These are phyloP conservation scores for Seira musarum DNA, from an alignment of 2,888 invertebrate genomes.

Conservation along the genomic window DNA sequence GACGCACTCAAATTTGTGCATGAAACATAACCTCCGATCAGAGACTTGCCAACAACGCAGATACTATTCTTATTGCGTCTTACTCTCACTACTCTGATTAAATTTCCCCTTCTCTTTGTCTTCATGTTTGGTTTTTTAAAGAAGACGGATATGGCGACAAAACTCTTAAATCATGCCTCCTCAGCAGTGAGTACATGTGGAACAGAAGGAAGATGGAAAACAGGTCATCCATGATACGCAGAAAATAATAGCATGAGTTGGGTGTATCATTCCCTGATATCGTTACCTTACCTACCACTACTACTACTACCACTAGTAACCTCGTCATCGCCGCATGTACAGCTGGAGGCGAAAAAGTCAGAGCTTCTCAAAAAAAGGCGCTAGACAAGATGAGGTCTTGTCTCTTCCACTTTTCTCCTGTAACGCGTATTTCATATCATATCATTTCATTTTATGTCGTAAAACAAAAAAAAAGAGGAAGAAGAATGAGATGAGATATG, in stretches of 20 bases:
- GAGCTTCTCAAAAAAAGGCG: not conserved
- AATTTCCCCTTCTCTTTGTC: constrained; percentile 18
- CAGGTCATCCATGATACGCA: constrained; percentile 44
- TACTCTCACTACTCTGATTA: too few species aligned
- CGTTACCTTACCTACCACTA: too few species aligned
- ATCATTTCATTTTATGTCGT: not conserved
- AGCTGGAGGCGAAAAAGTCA: constrained; percentile 30
- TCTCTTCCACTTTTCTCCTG: not conserved
- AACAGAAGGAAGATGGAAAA: constrained; percentile 30
- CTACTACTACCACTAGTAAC: too few species aligned
- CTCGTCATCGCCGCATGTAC: constrained; percentile 1
- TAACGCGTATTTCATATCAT: not conserved
- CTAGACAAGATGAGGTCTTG: not conserved
- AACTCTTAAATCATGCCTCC: not conserved
- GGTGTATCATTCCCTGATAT: not conserved
- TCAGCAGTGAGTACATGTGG: not conserved
- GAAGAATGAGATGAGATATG: not conserved
- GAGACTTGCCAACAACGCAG: not conserved
- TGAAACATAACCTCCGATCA: too few species aligned
- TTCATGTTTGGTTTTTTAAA: not conserved
- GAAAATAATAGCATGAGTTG: not conserved
- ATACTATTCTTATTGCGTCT: constrained; percentile 34
- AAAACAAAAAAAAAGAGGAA: not conserved
- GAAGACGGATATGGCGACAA: not conserved
- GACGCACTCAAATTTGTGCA: too few species aligned